phyloP scores from a whole-genome alignment of 2,888 invertebrate species.

The Odontomyia ornata region DNA sequence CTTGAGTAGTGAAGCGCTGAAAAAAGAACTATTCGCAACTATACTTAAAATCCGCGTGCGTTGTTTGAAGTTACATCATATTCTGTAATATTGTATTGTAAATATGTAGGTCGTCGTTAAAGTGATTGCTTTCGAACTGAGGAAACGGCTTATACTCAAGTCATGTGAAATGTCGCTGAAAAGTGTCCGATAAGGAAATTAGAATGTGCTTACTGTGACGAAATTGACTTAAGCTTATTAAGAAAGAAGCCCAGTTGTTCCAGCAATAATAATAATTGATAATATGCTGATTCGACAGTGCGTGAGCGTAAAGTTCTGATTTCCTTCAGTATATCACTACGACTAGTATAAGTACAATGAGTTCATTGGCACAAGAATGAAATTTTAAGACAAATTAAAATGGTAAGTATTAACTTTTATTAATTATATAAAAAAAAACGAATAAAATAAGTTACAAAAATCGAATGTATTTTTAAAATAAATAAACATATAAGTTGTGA shows the following conservation, averaged over 20 bases:
- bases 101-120: conserved; percentile 2
- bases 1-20: too few species aligned
- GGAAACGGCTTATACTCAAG: conserved; percentile 8
- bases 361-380: conserved; percentile 26
- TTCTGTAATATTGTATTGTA: too few species aligned
- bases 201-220: conserved; percentile 9
- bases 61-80: too few species aligned
- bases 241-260: background rate
- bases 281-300: conserved; percentile 17
- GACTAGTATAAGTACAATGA: conserved; percentile 14
- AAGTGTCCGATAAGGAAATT: background rate
- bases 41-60: too few species aligned
- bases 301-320: conserved; percentile 3
- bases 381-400: conserved; percentile 13
- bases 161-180: conserved; percentile 21
- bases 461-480: too few species aligned
- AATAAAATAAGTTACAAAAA: too few species aligned
- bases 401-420: conserved; percentile 11
- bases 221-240: conserved; percentile 7
- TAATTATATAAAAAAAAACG: too few species aligned
- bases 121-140: background rate
- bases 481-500: too few species aligned
- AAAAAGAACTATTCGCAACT: too few species aligned
- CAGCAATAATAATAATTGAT: background rate
- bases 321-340: background rate